Evolutionary conservation across 1,140 invertebrate species (phyloP).

Genomic region (Diabrotica undecimpunctata): DNA sequence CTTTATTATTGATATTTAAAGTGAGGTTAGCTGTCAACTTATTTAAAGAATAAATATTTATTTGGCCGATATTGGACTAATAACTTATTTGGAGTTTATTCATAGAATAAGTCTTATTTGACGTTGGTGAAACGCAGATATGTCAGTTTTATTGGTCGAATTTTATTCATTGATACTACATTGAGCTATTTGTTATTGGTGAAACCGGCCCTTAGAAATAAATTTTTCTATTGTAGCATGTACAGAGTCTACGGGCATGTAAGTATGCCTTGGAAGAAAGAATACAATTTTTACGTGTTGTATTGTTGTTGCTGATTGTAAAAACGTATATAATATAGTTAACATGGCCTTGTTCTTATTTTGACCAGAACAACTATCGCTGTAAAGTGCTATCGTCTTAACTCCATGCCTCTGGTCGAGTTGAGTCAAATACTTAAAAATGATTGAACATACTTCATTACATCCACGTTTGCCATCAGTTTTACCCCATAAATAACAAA

Average conservation of each 20-base stretch:
- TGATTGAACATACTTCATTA: too few relatives aligned
- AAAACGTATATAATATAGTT: constrained; percentile 24
- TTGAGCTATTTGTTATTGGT: too few relatives aligned
- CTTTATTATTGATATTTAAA: too few relatives aligned
- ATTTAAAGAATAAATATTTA: too few relatives aligned
- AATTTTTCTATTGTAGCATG: constrained; percentile 34
- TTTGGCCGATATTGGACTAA: too few relatives aligned
- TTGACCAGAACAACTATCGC: constrained; percentile 35
- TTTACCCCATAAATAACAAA: constrained; percentile 47
- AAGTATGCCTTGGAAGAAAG: constrained; percentile 34
- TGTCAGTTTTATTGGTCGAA: too few relatives aligned
- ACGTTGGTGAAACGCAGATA: too few relatives aligned
- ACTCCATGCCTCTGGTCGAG: constrained; percentile 17
- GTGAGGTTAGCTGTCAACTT: too few relatives aligned
- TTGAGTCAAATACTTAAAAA: constrained; percentile 19
- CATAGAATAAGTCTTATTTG: too few relatives aligned
- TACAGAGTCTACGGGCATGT: constrained; percentile 36
- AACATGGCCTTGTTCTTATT: constrained; percentile 35
- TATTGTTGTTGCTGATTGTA: constrained; percentile 22
- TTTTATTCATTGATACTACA: too few relatives aligned
- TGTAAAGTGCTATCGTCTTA: constrained; percentile 26
- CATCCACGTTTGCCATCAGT: constrained; percentile 29
- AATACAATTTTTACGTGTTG: constrained; percentile 27
- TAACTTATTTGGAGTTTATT: too few relatives aligned
- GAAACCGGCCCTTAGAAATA: too few relatives aligned